Percentiles rank a stretch among this genome's conserved stretches.
These are phyloP conservation scores for Danaus melanippus DNA, from an alignment of 1,140 invertebrate species.

Conservation along the genomic window DNA sequence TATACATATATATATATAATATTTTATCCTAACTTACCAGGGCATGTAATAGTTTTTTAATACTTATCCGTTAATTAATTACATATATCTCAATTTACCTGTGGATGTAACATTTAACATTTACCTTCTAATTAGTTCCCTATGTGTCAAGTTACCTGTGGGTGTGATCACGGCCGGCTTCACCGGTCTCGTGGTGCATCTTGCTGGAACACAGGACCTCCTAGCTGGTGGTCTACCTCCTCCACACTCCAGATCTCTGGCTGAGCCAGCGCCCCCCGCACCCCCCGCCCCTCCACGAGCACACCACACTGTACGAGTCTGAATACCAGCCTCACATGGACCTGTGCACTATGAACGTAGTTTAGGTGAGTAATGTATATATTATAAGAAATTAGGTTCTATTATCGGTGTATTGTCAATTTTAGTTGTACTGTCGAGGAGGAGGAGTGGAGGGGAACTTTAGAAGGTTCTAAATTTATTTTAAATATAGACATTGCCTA, in stretches of 20 bases:
- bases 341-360: constrained; percentile 50
- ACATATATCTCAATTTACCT: constrained; percentile 8
- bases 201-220: constrained; percentile 50
- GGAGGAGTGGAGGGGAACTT: too few species aligned
- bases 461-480: too few species aligned
- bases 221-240: constrained; percentile 38
- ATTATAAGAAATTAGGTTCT: too few species aligned
- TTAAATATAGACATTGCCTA: too few species aligned
- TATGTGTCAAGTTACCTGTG: constrained; percentile 9
- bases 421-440: too few species aligned
- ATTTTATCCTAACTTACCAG: too few species aligned
- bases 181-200: constrained; percentile 44
- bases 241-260: constrained; percentile 40
- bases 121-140: too few species aligned
- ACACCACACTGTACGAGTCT: constrained; percentile 63
- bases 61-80: not conserved
- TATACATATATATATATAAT: too few species aligned
- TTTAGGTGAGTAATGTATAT: too few species aligned
- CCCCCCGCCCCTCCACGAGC: constrained; percentile 45
- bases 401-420: too few species aligned
- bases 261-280: constrained; percentile 40
- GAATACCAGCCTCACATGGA: constrained; percentile 58
- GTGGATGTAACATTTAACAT: constrained; percentile 1
- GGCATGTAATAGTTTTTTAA: too few species aligned
- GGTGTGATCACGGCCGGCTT: constrained; percentile 28